phyloP scores from a whole-genome alignment of 2,797 vertebrate genomes.

The Myotis findleyi region DNA sequence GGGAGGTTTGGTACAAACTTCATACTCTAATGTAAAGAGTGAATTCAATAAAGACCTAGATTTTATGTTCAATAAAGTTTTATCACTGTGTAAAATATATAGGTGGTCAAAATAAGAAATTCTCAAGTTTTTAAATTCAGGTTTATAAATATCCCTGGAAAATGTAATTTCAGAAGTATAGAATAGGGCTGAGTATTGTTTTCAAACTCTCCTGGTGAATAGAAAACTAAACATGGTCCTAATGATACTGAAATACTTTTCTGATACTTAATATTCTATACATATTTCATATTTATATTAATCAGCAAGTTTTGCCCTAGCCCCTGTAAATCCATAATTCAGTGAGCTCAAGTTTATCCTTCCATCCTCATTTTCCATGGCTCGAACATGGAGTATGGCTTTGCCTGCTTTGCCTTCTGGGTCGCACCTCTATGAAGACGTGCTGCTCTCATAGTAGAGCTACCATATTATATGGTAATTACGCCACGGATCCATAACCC shows the following conservation, averaged over 20 bases:
- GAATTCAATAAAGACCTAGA: background rate
- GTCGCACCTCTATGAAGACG: background rate
- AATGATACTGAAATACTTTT: background rate
- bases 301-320: background rate
- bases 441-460: background rate
- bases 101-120: background rate
- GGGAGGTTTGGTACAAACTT: background rate
- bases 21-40: background rate
- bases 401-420: background rate
- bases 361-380: background rate
- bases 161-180: background rate
- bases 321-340: background rate
- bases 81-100: background rate
- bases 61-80: background rate
- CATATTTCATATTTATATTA: background rate
- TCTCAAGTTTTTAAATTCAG: background rate
- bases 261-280: background rate
- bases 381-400: background rate
- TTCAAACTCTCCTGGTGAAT: background rate
- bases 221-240: background rate
- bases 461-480: background rate
- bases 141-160: background rate
- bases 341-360: background rate
- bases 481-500: fast-evolving
- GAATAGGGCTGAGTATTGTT: background rate